These are phyloP conservation scores for Varanus salvator DNA, from an alignment of 2,113 vertebrate genomes.

Conservation along the genomic window DNA sequence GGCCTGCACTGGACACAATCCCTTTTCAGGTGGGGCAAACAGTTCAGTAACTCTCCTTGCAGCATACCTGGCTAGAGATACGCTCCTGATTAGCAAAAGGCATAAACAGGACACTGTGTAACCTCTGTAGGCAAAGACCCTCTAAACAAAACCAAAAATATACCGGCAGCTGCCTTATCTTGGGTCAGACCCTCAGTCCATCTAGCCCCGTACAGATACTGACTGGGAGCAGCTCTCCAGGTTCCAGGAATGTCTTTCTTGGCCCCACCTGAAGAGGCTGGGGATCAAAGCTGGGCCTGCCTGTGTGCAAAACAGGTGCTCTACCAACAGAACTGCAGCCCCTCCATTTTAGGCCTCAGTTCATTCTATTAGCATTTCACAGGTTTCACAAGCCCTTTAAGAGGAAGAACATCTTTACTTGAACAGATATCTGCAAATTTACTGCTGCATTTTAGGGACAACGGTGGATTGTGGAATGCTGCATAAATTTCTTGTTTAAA, in stretches of 20 bases:
- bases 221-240: no score
- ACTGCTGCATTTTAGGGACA: neutral
- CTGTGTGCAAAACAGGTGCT: no score
- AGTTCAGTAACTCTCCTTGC: neutral
- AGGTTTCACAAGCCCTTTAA: neutral
- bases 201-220: no score
- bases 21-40: neutral
- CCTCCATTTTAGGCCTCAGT: neutral
- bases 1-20: neutral
- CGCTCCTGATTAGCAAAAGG: neutral
- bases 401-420: neutral
- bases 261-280: no score
- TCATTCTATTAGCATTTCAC: neutral
- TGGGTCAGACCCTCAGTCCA: no score
- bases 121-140: neutral
- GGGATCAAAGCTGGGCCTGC: no score
- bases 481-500: neutral
- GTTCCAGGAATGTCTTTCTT: no score
- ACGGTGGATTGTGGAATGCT: neutral
- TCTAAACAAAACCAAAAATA: neutral
- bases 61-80: neutral
- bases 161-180: no score
- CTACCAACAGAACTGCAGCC: no score
- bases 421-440: neutral
- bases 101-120: neutral